phyloP scores from a whole-genome alignment of 2,113 vertebrate species.

The Eidolon helvum region DNA sequence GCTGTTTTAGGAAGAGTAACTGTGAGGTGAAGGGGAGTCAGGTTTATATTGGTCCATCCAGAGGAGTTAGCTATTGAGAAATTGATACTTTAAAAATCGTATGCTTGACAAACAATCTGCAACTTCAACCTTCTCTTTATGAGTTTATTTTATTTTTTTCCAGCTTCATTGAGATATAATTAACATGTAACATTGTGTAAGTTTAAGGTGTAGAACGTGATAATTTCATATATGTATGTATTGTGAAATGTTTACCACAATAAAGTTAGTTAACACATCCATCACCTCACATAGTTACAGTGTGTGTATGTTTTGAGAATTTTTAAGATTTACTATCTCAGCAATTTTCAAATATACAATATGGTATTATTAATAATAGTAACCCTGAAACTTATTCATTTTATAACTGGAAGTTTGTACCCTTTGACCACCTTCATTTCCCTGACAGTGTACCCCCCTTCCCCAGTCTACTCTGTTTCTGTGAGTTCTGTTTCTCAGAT shows the following conservation, averaged over 20 bases:
- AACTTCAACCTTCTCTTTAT: neutral
- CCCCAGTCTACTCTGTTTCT: neutral
- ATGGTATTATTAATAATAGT: neutral
- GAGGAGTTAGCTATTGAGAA: neutral
- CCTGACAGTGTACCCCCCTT: neutral
- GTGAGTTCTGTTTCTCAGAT: neutral
- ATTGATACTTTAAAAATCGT: neutral
- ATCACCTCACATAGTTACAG: neutral
- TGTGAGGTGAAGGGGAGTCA: neutral
- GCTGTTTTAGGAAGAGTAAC: conserved; percentile 9
- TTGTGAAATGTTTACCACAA: neutral
- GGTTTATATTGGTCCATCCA: neutral
- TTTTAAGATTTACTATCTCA: neutral
- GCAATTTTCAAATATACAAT: neutral
- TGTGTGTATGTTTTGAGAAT: neutral
- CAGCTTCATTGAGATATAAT: neutral
- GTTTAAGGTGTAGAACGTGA: neutral
- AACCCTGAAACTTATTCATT: neutral
- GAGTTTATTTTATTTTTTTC: neutral
- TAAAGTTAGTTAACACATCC: neutral
- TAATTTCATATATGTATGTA: neutral
- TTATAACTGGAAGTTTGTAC: neutral
- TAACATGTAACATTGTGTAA: neutral
- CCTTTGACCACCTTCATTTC: neutral
- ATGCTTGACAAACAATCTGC: neutral